Base-by-base conservation (phyloP, 2,888 invertebrate genomes). In the Pristionchus exspectatus region DNA sequence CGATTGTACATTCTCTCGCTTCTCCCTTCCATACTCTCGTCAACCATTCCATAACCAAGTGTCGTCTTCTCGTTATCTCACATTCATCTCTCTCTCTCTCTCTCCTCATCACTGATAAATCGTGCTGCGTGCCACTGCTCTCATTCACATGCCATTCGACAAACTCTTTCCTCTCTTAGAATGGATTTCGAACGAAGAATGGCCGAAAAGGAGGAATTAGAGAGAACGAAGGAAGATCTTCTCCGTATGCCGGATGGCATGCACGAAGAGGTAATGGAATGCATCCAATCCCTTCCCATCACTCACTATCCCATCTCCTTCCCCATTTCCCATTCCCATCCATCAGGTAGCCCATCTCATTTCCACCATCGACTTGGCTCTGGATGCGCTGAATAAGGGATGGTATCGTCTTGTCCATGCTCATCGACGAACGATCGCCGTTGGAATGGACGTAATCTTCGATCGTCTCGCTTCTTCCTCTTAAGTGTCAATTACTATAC, bases 381-480 rank as follows among this genome's bases (percentile, higher is more conserved):
- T 81, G 24, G 44, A 44, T 14, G 81, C 81, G 9, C 38, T 81
- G 14, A 44, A 24, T 7, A 38, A n/a, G 44, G 81, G 81, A 27
- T 81, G 81, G 81, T 81, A 81, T 24, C n/a, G 81, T 16, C 44
- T 81, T 0, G 81, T 81, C 12, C 38, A 50, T n/a, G 21, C 81
- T 14, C 81, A 81, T 81, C 81, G 81, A 16, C 24, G n/a, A 10
- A 81, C 81, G 4, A 81, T 81, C 50, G 81, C 81, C 10, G 81
- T 81, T 10, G 81, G 81, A 81, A 81, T 81, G 81, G 81, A 81
- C 50, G 16, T 81, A 18, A 81, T 81, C 81, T 81, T 81, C 30
- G 81, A 81, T 56, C 54, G 54, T 9, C 83, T 83, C n/a, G n/a
- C 83, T 18, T 83, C 83, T 1, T 56, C 83, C 7, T 56, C 74